A percentile compares a stretch with the other conserved stretches of the same genome.
These are phyloP conservation scores for Amphiduros pacificus DNA, from an alignment of 2,888 invertebrate genomes.

Conservation along the genomic window DNA sequence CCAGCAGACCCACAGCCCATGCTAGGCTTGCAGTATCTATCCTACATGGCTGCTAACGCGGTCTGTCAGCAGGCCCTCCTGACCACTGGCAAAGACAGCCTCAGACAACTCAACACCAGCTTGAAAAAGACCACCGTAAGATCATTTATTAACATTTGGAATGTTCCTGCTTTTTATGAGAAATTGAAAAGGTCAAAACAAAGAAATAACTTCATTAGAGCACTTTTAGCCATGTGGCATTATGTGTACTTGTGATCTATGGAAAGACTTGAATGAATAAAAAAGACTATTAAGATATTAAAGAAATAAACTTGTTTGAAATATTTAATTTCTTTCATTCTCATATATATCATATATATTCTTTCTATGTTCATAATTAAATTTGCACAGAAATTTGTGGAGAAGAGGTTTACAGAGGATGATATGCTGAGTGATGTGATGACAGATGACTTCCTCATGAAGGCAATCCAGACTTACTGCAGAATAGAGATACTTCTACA, in stretches of 20 bases:
- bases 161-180: too few species aligned
- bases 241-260: too few species aligned
- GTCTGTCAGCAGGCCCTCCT: slow-evolving; percentile 30
- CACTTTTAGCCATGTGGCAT: too few species aligned
- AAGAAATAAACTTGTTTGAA: too few species aligned
- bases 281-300: too few species aligned
- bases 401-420: background rate
- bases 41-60: slow-evolving; percentile 26
- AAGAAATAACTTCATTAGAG: too few species aligned
- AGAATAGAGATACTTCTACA: slow-evolving; percentile 27
- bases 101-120: slow-evolving; percentile 23
- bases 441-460: slow-evolving; percentile 19
- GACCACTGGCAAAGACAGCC: slow-evolving; percentile 21
- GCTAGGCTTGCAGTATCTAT: slow-evolving; percentile 30
- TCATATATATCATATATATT: too few species aligned
- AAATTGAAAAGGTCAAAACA: too few species aligned
- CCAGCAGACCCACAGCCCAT: slow-evolving; percentile 29
- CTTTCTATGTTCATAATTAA: too few species aligned
- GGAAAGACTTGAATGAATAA: too few species aligned
- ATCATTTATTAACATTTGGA: too few species aligned
- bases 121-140: slow-evolving; percentile 32
- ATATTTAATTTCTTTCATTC: too few species aligned
- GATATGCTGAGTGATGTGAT: slow-evolving; percentile 3
- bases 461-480: slow-evolving; percentile 28
- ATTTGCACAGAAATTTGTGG: slow-evolving; percentile 2